These are phyloP conservation scores for Epizoanthus stellaris DNA, from an alignment of 92 coral and sea anemone species.

Conservation along the genomic window DNA sequence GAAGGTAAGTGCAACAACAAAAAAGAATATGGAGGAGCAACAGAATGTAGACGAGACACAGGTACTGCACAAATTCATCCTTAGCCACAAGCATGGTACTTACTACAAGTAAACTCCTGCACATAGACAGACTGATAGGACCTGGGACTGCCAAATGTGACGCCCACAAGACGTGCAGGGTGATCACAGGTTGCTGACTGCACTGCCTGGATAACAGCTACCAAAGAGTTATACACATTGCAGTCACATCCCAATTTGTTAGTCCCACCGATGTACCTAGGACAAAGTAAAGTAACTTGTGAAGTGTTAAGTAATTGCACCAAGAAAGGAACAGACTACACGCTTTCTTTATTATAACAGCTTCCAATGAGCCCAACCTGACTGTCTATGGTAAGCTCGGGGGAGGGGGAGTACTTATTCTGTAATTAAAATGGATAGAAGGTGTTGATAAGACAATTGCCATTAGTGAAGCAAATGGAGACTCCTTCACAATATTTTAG, in stretches of 20 bases:
- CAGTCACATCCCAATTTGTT: slow-evolving; percentile 91
- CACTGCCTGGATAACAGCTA: slow-evolving; percentile 66
- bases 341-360: not conserved
- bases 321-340: not conserved
- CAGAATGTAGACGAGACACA: not conserved
- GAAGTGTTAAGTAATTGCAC: no score
- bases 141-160: slow-evolving; percentile 73
- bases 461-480: no score
- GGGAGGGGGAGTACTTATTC: no score
- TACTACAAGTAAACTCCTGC: slow-evolving; percentile 94
- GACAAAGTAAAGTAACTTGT: not conserved
- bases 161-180: slow-evolving; percentile 83
- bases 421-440: no score
- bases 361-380: no score
- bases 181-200: slow-evolving; percentile 75
- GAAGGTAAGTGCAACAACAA: no score
- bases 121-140: slow-evolving; percentile 68
- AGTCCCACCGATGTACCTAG: slow-evolving; percentile 71
- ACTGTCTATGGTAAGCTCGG: no score
- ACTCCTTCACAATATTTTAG: no score
- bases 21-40: not conserved
- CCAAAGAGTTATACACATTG: slow-evolving; percentile 91
- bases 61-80: not conserved
- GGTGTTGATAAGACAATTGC: no score
- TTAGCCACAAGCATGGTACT: slow-evolving; percentile 24